These are phyloP conservation scores for Myiozetetes cayanensis DNA, from an alignment of 2,113 vertebrate genomes.

Conservation along the genomic window DNA sequence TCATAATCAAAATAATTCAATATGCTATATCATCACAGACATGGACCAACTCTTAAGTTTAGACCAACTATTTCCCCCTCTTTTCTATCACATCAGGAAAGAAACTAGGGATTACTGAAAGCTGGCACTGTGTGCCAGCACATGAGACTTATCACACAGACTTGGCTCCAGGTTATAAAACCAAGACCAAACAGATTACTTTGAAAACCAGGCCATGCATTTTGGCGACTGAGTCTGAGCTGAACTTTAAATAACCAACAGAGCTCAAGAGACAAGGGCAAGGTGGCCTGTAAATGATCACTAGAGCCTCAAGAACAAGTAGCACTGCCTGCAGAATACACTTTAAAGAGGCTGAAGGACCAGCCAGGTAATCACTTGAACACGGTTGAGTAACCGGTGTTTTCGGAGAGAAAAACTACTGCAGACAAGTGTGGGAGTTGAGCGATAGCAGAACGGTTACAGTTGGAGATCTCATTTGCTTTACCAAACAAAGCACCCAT, in stretches of 20 bases:
- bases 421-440: background rate
- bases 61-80: background rate
- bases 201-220: background rate
- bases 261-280: background rate
- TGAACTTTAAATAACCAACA: background rate
- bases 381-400: background rate
- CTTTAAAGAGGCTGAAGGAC: background rate
- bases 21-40: background rate
- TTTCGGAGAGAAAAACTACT: background rate
- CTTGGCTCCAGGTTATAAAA: background rate
- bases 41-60: background rate
- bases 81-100: background rate
- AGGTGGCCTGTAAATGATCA: background rate
- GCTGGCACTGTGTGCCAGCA: fast-evolving
- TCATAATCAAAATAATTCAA: background rate
- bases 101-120: background rate
- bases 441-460: background rate
- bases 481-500: background rate
- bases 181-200: background rate
- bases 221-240: background rate
- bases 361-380: background rate
- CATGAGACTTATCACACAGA: fast-evolving
- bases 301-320: background rate
- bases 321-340: background rate
- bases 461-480: background rate